Evolutionary conservation across 2,888 invertebrate genomes (phyloP).

Genomic region (Epirrita christyi): DNA sequence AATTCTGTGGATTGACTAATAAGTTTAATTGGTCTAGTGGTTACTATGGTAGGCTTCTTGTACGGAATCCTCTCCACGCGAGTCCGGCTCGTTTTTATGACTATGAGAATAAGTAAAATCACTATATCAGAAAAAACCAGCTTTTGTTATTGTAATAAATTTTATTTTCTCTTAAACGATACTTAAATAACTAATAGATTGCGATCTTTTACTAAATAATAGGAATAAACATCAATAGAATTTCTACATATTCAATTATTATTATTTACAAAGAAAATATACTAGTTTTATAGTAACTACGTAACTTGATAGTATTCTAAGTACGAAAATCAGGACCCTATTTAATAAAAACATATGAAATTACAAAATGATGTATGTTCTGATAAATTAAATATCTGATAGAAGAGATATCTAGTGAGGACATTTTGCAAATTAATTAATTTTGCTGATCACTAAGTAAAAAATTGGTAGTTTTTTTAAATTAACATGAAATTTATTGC

Average conservation of each 20-base stretch:
- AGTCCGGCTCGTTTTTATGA: no score
- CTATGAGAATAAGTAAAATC: no score
- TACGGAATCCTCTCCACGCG: no score
- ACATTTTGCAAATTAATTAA: not conserved
- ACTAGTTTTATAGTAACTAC: not conserved
- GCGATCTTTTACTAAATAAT: conserved; percentile 32
- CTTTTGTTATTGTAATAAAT: conserved; percentile 26
- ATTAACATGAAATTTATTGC: conserved; percentile 41
- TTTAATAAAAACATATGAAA: not conserved
- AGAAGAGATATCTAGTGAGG: not conserved
- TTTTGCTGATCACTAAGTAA: conserved; percentile 35
- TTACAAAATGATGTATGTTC: not conserved
- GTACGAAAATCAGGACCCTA: no score
- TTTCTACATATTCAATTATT: conserved; percentile 17
- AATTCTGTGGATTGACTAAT: no score
- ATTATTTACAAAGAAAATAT: conserved; percentile 19
- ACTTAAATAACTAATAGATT: conserved; percentile 30
- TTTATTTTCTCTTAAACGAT: conserved; percentile 32
- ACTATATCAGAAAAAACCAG: not conserved
- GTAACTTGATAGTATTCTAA: not conserved
- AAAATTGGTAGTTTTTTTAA: conserved; percentile 62
- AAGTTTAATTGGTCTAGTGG: no score
- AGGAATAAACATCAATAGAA: conserved; percentile 32
- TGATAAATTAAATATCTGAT: not conserved
- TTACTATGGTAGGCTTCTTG: no score